Base-by-base conservation (phyloP, 2,797 vertebrate genomes). In the Neopelma chrysocephalum region DNA sequence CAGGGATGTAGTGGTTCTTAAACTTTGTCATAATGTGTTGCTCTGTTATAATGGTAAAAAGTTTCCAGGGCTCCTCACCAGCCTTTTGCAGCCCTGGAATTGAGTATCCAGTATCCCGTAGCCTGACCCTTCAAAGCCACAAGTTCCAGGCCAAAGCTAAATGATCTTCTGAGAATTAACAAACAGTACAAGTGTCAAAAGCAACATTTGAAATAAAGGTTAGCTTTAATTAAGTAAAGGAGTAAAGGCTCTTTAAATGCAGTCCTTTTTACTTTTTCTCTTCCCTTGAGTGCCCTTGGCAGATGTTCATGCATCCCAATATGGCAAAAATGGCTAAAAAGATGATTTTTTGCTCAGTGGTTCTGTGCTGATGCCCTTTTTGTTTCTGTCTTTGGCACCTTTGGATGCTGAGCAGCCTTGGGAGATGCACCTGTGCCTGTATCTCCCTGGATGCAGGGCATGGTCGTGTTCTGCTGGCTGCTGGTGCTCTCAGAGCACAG, bases 1-100 rank as follows among this genome's bases (percentile, higher is more conserved):
- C 57, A 61, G 69, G 79, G 51, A 83, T 96, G 93, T 96, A 96
- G 92, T 94, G 92, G 87, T 96, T 97, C 94, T 97, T 93, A 95
- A 94, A 95, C 94, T 96, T 93, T 94, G 78, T 92, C 89, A 48
- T 91, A 71, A 82, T 27, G 9, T 64, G 32, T 78, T 95, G 91
- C 88, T 96, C 80, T 87, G 57, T 90, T 85, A 71, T 16, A 78
- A 73, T 5, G 19, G 66, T 36, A 82, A 66, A 90, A 96, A 90
- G 6, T 95, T 96, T 71, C 78, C 90, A 92, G 83, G 42, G 86
- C 83, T 95, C 21, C 92, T 94, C 78, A 61, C 26, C 38, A 94
- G 83, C 86, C 88, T 95, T 95, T 96, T 65, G 10, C 90, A 89
- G 90, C 60, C 42, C 3, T 3, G 4, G 64, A 81, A 79, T 2